Evolutionary conservation across 2,113 vertebrate species (phyloP).

Genomic region (Pogonocichla stellata): DNA sequence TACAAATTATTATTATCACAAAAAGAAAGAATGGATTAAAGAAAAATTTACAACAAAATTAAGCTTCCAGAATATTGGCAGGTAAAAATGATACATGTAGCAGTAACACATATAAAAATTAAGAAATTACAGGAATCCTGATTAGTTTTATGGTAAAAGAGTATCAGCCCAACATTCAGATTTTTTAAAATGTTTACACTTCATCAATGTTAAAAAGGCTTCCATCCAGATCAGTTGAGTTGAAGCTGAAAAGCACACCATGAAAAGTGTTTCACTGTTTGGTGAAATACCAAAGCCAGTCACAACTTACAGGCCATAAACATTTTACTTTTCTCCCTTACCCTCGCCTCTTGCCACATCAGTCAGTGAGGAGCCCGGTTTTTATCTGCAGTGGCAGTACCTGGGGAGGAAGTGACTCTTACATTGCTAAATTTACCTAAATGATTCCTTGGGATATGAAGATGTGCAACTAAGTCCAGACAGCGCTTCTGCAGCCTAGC

Average conservation of each 20-base stretch:
- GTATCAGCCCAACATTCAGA: neutral
- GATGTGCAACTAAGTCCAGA: neutral
- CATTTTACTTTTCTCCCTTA: neutral
- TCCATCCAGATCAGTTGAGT: neutral
- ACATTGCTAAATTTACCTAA: neutral
- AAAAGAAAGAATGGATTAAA: neutral
- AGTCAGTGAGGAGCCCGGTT: accelerated
- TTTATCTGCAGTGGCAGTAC: neutral
- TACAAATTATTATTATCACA: neutral
- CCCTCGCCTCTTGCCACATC: neutral
- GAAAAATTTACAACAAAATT: neutral
- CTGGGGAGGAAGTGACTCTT: neutral
- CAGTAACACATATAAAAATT: neutral
- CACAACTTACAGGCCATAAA: neutral
- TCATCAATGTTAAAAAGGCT: neutral
- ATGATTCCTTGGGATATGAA: neutral
- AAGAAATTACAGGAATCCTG: neutral
- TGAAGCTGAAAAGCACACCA: neutral
- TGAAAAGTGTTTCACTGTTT: neutral
- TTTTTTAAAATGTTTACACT: neutral
- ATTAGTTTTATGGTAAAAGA: neutral
- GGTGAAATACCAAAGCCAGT: neutral
- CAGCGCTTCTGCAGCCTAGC: accelerated
- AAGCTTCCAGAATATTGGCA: neutral
- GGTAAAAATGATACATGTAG: neutral